Conservation (phyloP, 2,797 vertebrate genomes). For the Labroides dimidiatus region DNA sequence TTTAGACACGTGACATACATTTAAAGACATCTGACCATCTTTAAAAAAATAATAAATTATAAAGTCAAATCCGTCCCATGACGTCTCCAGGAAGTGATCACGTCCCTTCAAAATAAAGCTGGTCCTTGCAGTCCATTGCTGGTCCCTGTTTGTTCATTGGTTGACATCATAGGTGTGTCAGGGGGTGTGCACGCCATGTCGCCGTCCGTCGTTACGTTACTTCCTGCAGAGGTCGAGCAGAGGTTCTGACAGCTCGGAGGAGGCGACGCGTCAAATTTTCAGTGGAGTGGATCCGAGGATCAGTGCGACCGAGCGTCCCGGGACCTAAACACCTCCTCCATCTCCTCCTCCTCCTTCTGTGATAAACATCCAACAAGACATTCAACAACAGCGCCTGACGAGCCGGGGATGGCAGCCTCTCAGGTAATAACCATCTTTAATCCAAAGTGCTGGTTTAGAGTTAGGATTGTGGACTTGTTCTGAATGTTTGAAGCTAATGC, state of each 20-base stretch:
- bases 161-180: conserved; percentile 73
- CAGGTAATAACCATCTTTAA: conserved; percentile 46
- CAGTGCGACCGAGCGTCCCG: conserved; percentile 19
- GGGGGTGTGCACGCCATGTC: conserved; percentile 54
- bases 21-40: too few species aligned
- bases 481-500: too few species aligned
- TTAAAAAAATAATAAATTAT: too few species aligned
- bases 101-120: not conserved
- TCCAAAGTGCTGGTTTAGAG: not conserved
- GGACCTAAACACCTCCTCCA: conserved; percentile 27
- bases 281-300: conserved; percentile 1
- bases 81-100: conserved; percentile 16
- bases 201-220: conserved; percentile 39
- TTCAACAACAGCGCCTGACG: conserved; percentile 22
- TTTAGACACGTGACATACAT: too few species aligned
- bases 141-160: conserved; percentile 75
- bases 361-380: conserved; percentile 5
- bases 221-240: conserved; percentile 51
- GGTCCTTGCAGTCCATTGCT: too few species aligned
- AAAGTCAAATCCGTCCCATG: not conserved
- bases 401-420: conserved; percentile 24
- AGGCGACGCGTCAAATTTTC: conserved; percentile 15
- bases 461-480: conserved; percentile 2
- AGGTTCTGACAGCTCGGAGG: conserved; percentile 36
- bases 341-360: not conserved